Percentiles rank a stretch among this genome's conserved stretches.
phyloP scores from a whole-genome alignment of 2,888 invertebrate species.

The Pollenia amentaria region DNA sequence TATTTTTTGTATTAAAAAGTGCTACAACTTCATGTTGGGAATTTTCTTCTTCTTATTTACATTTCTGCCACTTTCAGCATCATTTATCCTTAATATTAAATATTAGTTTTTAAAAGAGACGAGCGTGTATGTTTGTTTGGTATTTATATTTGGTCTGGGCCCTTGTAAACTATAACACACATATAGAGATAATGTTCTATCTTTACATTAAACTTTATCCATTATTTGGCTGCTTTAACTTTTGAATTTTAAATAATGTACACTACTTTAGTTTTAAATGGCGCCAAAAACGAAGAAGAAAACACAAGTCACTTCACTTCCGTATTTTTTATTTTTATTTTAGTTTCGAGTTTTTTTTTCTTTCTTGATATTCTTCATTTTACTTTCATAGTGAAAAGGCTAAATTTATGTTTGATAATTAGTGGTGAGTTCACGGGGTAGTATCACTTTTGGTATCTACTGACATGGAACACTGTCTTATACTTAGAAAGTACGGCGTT shows the following conservation, averaged over 20 bases:
- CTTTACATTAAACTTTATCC: constrained; percentile 45
- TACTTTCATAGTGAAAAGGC: constrained; percentile 20
- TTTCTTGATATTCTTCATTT: neutral
- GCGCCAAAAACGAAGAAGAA: constrained; percentile 44
- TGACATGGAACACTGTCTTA: too few species aligned
- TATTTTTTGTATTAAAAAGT: neutral
- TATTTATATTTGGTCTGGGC: constrained; percentile 29
- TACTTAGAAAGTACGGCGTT: too few species aligned
- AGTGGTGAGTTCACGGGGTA: neutral
- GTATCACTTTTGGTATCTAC: neutral
- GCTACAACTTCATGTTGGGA: too few species aligned
- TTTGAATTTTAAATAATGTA: constrained; percentile 65
- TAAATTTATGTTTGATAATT: neutral
- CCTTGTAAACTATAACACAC: neutral
- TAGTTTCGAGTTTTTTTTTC: constrained; percentile 31
- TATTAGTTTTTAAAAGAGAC: neutral
- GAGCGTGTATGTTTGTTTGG: neutral
- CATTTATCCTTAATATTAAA: constrained; percentile 44
- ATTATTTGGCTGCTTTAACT: constrained; percentile 59
- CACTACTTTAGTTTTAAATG: constrained; percentile 55
- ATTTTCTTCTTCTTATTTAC: neutral
- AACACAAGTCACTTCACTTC: constrained; percentile 61
- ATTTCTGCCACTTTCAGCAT: constrained; percentile 49
- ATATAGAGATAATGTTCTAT: neutral
- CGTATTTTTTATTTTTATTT: constrained; percentile 58